A percentile compares a stretch with the other conserved stretches of the same genome.
These are phyloP conservation scores for Xanthia togata DNA, from an alignment of 2,888 invertebrate species.

Conservation along the genomic window DNA sequence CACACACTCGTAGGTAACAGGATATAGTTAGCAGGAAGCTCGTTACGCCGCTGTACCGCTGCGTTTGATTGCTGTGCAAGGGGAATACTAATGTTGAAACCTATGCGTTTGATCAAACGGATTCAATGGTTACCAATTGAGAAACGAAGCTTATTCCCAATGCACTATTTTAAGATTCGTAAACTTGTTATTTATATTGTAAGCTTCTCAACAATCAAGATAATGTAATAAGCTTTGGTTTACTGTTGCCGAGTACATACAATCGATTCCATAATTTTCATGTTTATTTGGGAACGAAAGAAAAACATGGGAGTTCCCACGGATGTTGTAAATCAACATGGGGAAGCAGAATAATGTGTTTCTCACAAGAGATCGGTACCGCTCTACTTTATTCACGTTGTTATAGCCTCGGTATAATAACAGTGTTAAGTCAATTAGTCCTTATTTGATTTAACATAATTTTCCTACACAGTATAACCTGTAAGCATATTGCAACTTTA, in stretches of 20 bases:
- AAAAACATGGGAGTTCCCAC: slow-evolving; percentile 44
- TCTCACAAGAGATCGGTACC: slow-evolving; percentile 40
- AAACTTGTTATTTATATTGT: slow-evolving; percentile 20
- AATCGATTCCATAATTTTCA: slow-evolving; percentile 38
- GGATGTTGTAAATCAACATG: slow-evolving; percentile 55
- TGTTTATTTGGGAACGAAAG: slow-evolving; percentile 45
- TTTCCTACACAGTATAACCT: slow-evolving; percentile 1
- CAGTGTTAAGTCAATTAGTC: slow-evolving; percentile 26
- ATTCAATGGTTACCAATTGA: slow-evolving; percentile 46
- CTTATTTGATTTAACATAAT: slow-evolving; percentile 22
- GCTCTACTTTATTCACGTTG: slow-evolving; percentile 31
- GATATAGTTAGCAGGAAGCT: slow-evolving; percentile 70
- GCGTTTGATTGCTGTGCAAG: slow-evolving; percentile 75
- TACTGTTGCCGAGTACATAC: not conserved
- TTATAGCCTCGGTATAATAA: slow-evolving; percentile 21
- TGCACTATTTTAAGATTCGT: slow-evolving; percentile 31
- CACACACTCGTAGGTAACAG: slow-evolving; percentile 43
- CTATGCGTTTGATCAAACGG: slow-evolving; percentile 70
- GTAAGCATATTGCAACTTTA: slow-evolving; percentile 22
- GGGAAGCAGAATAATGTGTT: slow-evolving; percentile 39
- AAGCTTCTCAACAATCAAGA: slow-evolving; percentile 22
- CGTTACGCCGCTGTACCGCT: slow-evolving; percentile 68
- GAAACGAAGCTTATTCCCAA: slow-evolving; percentile 40
- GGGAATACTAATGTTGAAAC: slow-evolving; percentile 75
- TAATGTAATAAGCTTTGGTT: slow-evolving; percentile 27